Evolutionary conservation across 2,888 invertebrate species (phyloP), one percentile per base, ranked within the genome.

Genomic region (Ophion ellenae): DNA sequence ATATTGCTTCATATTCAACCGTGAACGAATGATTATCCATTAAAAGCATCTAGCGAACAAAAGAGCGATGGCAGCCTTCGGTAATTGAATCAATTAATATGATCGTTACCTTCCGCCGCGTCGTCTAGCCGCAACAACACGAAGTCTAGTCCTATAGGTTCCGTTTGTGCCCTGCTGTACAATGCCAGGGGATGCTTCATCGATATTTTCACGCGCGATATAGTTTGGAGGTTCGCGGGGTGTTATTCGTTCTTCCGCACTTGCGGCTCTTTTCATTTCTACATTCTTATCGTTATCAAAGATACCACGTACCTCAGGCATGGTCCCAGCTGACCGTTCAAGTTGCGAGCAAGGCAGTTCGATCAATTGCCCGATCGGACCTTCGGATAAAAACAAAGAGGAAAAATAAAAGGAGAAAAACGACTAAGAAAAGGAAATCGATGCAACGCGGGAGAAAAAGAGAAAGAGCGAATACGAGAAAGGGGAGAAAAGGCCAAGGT

Each of bases 321-420:
- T 61, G 57, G 20, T 14, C 71, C 71, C 14, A 78, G 61, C 53
- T 67, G 32, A 76, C 66, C 45, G 67, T 64, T 69, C 59, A 76
- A 82, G 76, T 86, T 84, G 67, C 86, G 79, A 86, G 84, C 66
- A 79, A 67, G 73, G 53, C 64, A n/a, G 45, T 70, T 70, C 82
- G 67, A 86, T 82, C 78, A 76, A 84, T 86, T 76, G 74, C 20
- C 66, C 57, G 75, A 81, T 86, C 82, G 47, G 45, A 57, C 47
- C 47, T n/a, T 64, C 45, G 77, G 82, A 85, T 85, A 76, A 76
- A 63, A 36, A 1, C 53, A 24, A 73, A 57, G 24, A 71, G 53
- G 32, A 53, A 2, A 11, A 71, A 71, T 57, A 20, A 76, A 40
- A 66, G 70, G 40, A 70, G 59, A 76, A 85, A 69, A 75, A 79